Conservation (phyloP, 2,113 vertebrate genomes). For the Eurypyga helias region DNA sequence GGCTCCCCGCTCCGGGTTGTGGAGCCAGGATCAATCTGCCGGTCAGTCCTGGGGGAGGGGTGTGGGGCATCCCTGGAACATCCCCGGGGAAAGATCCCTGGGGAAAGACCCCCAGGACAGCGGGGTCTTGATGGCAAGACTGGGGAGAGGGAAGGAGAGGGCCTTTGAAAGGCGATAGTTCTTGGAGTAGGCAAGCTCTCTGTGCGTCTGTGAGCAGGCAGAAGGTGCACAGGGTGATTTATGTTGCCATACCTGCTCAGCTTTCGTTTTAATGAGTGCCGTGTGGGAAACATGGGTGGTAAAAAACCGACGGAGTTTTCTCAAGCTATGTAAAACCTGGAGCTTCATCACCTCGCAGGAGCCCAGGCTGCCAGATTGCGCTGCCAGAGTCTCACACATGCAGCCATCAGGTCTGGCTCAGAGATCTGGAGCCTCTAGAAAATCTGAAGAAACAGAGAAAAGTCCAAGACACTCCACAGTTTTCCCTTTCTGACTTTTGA, state of each 20-base stretch:
- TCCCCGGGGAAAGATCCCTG: neutral
- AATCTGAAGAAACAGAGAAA: neutral
- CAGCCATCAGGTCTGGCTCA: neutral
- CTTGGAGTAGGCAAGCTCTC: neutral
- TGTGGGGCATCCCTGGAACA: neutral
- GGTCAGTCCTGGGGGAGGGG: rapidly evolving
- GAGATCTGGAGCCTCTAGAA: neutral
- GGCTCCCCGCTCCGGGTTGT: rapidly evolving
- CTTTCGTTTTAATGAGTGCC: neutral
- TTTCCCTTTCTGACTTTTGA: neutral
- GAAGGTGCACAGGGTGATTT: neutral
- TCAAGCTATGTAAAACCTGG: neutral
- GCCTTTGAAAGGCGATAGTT: neutral
- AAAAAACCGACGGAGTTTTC: neutral
- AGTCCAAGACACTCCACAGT: neutral
- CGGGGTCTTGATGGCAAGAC: neutral
- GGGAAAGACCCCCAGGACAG: neutral
- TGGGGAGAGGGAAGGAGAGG: neutral
- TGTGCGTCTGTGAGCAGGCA: neutral
- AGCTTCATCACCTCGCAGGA: neutral
- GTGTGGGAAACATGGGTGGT: neutral
- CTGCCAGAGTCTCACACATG: neutral
- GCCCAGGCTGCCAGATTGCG: neutral
- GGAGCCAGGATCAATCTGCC: neutral
- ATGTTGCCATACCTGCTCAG: neutral